These are phyloP conservation scores for Camponotus pennsylvanicus DNA, from an alignment of 1,140 invertebrate genomes.

Conservation along the genomic window DNA sequence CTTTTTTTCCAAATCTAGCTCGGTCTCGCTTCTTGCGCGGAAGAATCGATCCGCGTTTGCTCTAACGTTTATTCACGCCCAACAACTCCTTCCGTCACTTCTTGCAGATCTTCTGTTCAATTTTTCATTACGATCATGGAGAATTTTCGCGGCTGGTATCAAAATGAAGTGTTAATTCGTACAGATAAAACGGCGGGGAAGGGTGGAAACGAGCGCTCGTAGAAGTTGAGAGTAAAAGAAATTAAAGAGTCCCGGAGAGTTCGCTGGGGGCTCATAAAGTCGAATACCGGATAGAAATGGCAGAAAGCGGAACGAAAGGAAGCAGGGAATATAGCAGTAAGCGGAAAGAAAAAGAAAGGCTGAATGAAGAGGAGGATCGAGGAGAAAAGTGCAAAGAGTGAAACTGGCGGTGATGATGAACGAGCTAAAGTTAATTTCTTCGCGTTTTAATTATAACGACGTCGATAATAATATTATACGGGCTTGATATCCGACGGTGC, in stretches of 20 bases:
- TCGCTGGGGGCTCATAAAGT: conserved; percentile 51
- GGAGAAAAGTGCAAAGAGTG: not conserved
- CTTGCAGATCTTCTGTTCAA: not conserved
- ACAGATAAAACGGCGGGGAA: not conserved
- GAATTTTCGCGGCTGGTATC: conserved; percentile 5
- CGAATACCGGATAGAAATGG: conserved; percentile 38
- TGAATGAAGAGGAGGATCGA: conserved; percentile 3
- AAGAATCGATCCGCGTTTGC: conserved; percentile 23
- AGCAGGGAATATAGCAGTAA: no score
- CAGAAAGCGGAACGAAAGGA: not conserved
- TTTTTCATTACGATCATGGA: conserved; percentile 2
- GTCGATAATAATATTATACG: conserved; percentile 70
- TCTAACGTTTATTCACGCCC: not conserved
- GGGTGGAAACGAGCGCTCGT: not conserved
- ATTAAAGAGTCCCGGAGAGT: conserved; percentile 54
- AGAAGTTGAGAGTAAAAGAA: conserved; percentile 42
- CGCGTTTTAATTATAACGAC: conserved; percentile 68
- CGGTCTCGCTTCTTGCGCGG: conserved; percentile 12
- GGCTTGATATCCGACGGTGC: conserved; percentile 41
- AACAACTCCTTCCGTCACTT: not conserved
- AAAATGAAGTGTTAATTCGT: conserved; percentile 35
- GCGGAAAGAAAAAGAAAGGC: conserved; percentile 4
- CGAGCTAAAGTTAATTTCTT: conserved; percentile 40
- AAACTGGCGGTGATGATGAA: conserved; percentile 27
- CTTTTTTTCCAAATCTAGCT: not conserved